phyloP scores from a whole-genome alignment of 2,113 vertebrate species.

The Proterorhinus semilunaris region DNA sequence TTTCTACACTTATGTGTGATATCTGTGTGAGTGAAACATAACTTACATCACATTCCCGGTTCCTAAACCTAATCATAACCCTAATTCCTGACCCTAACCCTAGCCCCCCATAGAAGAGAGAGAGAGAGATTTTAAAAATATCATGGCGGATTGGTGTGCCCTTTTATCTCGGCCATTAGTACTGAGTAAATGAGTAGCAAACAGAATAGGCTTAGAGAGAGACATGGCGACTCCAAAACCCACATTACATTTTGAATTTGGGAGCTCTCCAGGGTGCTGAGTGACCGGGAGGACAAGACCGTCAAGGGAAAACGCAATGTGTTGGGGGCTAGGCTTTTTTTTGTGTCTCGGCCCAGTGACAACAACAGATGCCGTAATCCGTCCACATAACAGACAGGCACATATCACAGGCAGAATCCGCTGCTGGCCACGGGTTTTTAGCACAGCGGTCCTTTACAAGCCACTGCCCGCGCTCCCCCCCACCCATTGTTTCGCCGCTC shows the following conservation, averaged over 20 bases:
- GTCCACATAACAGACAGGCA: constrained; percentile 33
- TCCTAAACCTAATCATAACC: too few relatives aligned
- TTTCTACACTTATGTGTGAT: too few relatives aligned
- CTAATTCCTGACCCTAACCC: too few relatives aligned
- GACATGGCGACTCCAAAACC: constrained; percentile 23
- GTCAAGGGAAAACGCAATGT: constrained; percentile 39
- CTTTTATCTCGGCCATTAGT: constrained; percentile 3
- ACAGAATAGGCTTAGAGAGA: constrained; percentile 34
- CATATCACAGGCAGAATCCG: constrained; percentile 44
- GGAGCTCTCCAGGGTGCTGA: constrained; percentile 31
- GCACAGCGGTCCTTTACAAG: constrained; percentile 53
- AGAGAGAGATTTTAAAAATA: background rate
- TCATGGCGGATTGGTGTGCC: constrained; percentile 1
- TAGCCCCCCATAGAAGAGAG: background rate
- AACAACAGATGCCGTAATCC: constrained; percentile 66
- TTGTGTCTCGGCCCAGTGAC: constrained; percentile 27
- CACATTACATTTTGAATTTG: constrained; percentile 35
- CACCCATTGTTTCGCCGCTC: constrained; percentile 33
- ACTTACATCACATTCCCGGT: too few relatives aligned
- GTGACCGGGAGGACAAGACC: constrained; percentile 38
- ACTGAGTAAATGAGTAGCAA: constrained; percentile 39
- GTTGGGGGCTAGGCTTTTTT: constrained; percentile 20
- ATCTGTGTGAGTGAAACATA: too few relatives aligned
- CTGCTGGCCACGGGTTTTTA: constrained; percentile 52
- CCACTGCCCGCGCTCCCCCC: constrained; percentile 60